These are phyloP conservation scores for Saimiri boliviensis DNA, from an alignment of 2,113 vertebrate genomes.

Conservation along the genomic window DNA sequence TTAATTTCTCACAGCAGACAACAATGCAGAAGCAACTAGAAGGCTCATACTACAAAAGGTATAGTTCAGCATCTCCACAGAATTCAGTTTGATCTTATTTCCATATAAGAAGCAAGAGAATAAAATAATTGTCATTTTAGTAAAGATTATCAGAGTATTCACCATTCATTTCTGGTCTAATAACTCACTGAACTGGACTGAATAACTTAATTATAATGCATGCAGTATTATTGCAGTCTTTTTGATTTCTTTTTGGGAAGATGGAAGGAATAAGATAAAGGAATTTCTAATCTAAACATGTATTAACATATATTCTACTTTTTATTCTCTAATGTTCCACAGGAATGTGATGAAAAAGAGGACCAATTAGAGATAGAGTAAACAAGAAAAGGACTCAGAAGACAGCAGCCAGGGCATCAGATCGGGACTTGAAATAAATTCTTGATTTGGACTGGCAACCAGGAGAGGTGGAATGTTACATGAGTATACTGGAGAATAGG, in stretches of 20 bases:
- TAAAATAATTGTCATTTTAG: background rate
- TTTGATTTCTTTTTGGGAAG: background rate
- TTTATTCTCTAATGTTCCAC: background rate
- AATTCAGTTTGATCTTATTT: background rate
- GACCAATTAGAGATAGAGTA: background rate
- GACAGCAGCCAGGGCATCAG: too few relatives aligned
- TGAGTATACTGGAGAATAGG: accelerated
- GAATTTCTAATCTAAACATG: background rate
- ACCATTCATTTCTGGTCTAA: background rate
- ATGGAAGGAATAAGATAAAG: background rate
- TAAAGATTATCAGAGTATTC: background rate
- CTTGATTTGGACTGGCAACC: accelerated
- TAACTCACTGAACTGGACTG: background rate
- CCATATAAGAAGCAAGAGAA: background rate
- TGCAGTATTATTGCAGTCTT: background rate
- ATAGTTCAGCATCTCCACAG: background rate
- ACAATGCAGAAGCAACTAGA: background rate
- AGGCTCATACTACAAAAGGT: background rate
- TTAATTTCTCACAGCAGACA: background rate
- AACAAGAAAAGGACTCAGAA: background rate
- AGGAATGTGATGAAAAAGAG: background rate
- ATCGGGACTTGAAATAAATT: background rate
- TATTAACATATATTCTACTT: background rate
- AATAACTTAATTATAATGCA: background rate
- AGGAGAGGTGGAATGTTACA: accelerated